Conservation (phyloP, 2,113 vertebrate genomes). For the Dipodomys stephensi region DNA sequence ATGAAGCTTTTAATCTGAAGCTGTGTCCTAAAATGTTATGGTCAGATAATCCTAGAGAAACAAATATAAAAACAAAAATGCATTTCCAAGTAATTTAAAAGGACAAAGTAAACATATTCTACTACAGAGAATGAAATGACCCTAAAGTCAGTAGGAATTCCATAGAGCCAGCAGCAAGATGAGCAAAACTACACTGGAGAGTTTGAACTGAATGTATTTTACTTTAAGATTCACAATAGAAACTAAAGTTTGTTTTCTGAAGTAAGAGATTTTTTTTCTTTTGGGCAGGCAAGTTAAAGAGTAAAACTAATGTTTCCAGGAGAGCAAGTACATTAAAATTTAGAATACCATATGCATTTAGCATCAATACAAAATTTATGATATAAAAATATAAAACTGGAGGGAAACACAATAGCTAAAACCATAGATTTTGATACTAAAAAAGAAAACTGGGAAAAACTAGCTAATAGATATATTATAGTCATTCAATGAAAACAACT, state of each 20-base stretch:
- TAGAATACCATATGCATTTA: slow-evolving; percentile 30
- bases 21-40: no score
- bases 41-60: no score
- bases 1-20: no score
- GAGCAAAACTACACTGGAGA: slow-evolving; percentile 29
- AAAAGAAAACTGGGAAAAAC: background rate
- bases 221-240: slow-evolving; percentile 63
- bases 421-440: background rate
- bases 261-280: slow-evolving; percentile 44
- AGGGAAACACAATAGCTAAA: background rate
- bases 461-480: no score
- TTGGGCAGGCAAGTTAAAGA: slow-evolving; percentile 57
- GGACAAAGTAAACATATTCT: no score
- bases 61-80: no score
- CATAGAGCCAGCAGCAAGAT: background rate
- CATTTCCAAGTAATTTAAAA: no score
- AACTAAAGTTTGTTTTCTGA: slow-evolving; percentile 72
- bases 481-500: background rate
- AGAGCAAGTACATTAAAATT: slow-evolving; percentile 70
- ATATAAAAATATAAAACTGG: background rate
- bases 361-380: background rate
- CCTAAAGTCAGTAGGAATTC: background rate
- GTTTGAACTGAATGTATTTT: slow-evolving; percentile 61
- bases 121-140: background rate
- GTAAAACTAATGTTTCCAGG: slow-evolving; percentile 53